phyloP scores from a whole-genome alignment of 2,797 vertebrate species.

The Stomatorhinus walkeri region DNA sequence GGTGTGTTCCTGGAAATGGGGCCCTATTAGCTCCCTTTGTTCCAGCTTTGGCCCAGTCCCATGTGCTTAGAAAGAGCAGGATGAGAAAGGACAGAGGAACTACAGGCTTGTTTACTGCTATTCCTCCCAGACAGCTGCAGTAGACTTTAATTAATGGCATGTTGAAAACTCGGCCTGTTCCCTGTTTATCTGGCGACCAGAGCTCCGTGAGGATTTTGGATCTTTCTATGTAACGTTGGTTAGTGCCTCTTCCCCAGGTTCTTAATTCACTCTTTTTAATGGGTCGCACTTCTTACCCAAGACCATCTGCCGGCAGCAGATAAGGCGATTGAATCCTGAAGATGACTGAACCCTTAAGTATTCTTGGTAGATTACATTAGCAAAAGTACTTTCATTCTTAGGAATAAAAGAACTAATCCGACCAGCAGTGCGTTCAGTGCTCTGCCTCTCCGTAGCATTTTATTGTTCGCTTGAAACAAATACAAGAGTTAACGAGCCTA shows the following conservation, averaged over 20 bases:
- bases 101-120: slow-evolving; percentile 20
- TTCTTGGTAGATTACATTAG: not conserved
- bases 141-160: not conserved
- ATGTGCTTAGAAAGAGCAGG: not conserved
- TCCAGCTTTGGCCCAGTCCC: slow-evolving; percentile 11
- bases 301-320: not conserved
- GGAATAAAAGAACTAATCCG: not conserved
- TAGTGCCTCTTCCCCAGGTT: not conserved
- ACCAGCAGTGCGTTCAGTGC: not conserved
- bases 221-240: not conserved
- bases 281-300: not conserved
- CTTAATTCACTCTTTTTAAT: not conserved
- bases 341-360: not conserved
- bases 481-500: not conserved
- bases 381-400: not conserved
- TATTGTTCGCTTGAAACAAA: not conserved
- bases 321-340: not conserved
- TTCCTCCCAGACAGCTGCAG: slow-evolving; percentile 4
- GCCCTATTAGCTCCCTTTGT: slow-evolving; percentile 10
- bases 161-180: not conserved
- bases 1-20: slow-evolving; percentile 26
- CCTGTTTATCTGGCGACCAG: not conserved
- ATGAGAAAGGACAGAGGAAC: not conserved
- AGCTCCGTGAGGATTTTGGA: not conserved
- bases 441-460: not conserved